Conservation (phyloP, 2,888 invertebrate genomes). For the Harpalus rufipes region DNA sequence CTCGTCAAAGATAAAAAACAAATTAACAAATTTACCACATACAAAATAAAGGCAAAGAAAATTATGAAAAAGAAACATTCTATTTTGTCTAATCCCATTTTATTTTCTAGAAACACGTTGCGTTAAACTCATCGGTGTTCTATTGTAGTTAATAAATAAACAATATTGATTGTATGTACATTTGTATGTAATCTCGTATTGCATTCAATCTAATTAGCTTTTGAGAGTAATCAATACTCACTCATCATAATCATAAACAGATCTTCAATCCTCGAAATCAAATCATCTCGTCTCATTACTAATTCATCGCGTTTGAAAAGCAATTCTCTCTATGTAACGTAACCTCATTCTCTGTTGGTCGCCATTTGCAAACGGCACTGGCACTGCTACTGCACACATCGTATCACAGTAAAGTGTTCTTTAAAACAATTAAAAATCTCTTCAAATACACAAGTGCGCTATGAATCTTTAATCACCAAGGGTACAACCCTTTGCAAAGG, state of each 20-base stretch:
- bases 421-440: conserved; percentile 65
- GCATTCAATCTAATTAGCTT: too few species aligned
- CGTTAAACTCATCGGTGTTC: too few species aligned
- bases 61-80: too few species aligned
- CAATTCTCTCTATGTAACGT: conserved; percentile 6
- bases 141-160: too few species aligned
- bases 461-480: conserved; percentile 56
- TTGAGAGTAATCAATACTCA: too few species aligned
- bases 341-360: neutral
- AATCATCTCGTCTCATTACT: conserved; percentile 11
- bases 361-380: conserved; percentile 13
- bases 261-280: conserved; percentile 15
- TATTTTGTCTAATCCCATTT: too few species aligned
- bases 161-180: too few species aligned
- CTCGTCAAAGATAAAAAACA: too few species aligned
- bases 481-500: neutral
- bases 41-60: too few species aligned
- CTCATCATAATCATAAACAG: conserved; percentile 12
- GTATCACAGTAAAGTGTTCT: conserved; percentile 49
- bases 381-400: neutral
- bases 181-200: too few species aligned
- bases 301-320: conserved; percentile 29
- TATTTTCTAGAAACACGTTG: too few species aligned
- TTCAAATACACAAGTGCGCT: conserved; percentile 58
- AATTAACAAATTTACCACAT: too few species aligned